These are phyloP conservation scores for Agonopterix arenella DNA, from an alignment of 2,888 invertebrate genomes.

Conservation along the genomic window DNA sequence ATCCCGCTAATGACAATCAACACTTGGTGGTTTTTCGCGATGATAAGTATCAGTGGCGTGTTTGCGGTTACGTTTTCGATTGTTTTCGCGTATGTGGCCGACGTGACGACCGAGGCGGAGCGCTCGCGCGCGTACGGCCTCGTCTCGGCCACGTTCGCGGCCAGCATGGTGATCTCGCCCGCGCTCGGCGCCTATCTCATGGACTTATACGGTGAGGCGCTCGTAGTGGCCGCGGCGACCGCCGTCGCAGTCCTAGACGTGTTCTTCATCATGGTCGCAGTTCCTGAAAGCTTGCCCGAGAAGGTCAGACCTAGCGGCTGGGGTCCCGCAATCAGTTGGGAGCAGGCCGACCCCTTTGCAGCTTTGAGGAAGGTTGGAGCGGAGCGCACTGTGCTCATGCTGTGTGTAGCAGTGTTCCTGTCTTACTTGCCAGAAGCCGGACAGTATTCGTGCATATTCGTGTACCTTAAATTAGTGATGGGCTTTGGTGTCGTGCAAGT, in stretches of 20 bases:
- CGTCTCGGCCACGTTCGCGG: constrained; percentile 99
- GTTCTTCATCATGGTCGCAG: constrained; percentile 97
- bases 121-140: constrained; percentile 96
- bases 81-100: constrained; percentile 99
- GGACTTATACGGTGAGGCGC: constrained; percentile 88
- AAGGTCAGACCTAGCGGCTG: constrained; percentile 87
- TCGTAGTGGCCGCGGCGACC: constrained; percentile 96
- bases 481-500: constrained; percentile 97
- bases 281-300: constrained; percentile 98
- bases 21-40: constrained; percentile 99
- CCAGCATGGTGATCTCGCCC: constrained; percentile 98
- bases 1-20: constrained; percentile 99
- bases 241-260: constrained; percentile 97
- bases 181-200: constrained; percentile 94
- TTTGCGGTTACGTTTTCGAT: constrained; percentile 99
- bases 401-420: constrained; percentile 97
- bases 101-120: constrained; percentile 98
- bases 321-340: constrained; percentile 96
- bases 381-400: constrained; percentile 96
- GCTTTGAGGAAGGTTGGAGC: constrained; percentile 94
- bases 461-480: constrained; percentile 98
- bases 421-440: constrained; percentile 99
- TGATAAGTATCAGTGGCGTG: constrained; percentile 98
- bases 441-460: constrained; percentile 99
- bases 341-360: constrained; percentile 98